Evolutionary conservation across 2,113 vertebrate genomes (phyloP), one percentile per base, ranked within the genome.

Genomic region (Alces alces): DNA sequence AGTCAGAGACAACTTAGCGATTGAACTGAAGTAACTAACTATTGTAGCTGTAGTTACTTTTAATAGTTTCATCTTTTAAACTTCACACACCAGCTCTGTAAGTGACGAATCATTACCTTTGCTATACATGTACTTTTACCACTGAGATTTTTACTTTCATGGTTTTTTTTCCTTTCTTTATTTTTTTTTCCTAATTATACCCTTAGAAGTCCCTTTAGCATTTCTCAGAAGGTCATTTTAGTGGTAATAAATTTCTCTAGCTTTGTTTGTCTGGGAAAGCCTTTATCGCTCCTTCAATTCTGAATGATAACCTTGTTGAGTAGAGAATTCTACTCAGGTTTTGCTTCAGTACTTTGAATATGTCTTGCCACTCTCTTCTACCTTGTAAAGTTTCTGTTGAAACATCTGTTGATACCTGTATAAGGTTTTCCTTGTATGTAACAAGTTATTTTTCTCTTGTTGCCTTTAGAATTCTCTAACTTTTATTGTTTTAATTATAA

Each of bases 1-100:
- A 66, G 7, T 10, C 2, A 4, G 64, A 36, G 33, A 19, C 4
- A 1, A n/a, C 33, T 36, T 8, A 36, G 64, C 17, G 0, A 17
- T 4, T 21, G 33, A 36, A 21, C 3, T n/a, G 2, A 5, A 2
- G 33, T 50, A 33, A 19, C 28, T 50, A 79, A 27, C 15, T 10
- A 47, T 5, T 47, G 27, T 45, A 64, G 30, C 36, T 70, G n/a
- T 70, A 11, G 16, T 33, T 33, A 19, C 17, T 80, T 12, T 50
- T 6, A 52, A 16, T 19, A 52, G 4, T 33, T 33, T 52, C 16
- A 12, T 6, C 28, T 30, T 79, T 52, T 52, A 50, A 33, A 80
- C 45, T 33, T 50, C 45, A 33, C 5, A 52, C 5, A 80, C 47
- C 28, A 33, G 47, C 47, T 80, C 28, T 21, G 6, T 52, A 30